Base-by-base conservation (phyloP, 1,140 invertebrate genomes). In the Ruditapes philippinarum region DNA sequence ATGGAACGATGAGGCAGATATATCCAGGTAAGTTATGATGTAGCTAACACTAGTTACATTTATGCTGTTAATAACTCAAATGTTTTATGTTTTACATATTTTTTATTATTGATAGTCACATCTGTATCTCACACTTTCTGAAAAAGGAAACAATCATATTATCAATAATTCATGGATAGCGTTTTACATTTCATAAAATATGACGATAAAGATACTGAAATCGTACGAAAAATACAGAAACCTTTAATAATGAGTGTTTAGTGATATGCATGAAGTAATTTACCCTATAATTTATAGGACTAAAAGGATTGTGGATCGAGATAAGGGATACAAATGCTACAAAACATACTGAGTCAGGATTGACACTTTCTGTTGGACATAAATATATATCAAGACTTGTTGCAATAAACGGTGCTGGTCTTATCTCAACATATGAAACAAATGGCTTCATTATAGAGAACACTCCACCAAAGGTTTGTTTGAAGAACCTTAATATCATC, bases 11-110 rank as follows among this genome's bases (percentile, higher is more conserved):
- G 45, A 40, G 33, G 33, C 57, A 60, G n/a, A 28, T 87, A 42
- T 84, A 54, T 57, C 89, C 89, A 51, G 40, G 85, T 88, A 88
- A n/a, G n/a, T n/a, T n/a, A n/a, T n/a, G n/a, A n/a, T n/a, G n/a
- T n/a, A n/a, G n/a, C n/a, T n/a, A n/a, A n/a, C n/a, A n/a, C n/a
- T n/a, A n/a, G n/a, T n/a, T n/a, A n/a, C n/a, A n/a, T n/a, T n/a
- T n/a, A n/a, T n/a, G n/a, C n/a, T n/a, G n/a, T n/a, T 68, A 22
- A 7, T 19, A 28, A 19, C 19, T 51, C 9, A 11, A 17, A 45
- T 79, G 38, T 45, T 5, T 45, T 7, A 45, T 45, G 5, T 14
- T 7, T 14, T 45, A 45, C 42, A 45, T 45, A 7, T 5, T 45
- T 45, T 45, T 45, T 14, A 45, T 7, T 45, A 45, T 45, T 7